Base-by-base conservation (phyloP, 2,797 vertebrate genomes). In the Sandelia bainsii region DNA sequence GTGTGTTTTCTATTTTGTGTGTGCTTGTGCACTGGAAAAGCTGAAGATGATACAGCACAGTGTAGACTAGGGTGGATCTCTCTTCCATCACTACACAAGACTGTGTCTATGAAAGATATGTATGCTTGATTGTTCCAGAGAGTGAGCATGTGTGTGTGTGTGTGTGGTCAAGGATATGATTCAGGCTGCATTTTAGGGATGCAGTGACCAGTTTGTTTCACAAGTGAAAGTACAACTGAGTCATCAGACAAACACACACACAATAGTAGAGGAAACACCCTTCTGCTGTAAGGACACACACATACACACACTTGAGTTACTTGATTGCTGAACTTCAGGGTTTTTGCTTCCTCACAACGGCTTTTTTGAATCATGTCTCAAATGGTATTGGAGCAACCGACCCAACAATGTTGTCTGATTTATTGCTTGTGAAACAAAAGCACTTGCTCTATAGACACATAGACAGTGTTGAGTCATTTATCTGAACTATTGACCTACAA, bases 151-250 rank as follows among this genome's bases (percentile, higher is more conserved):
- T 25, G 61, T 25, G 45, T 27, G 57, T 3, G 65, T 39, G 54
- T 48, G 65, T 73, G 69, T 64, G 75, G 62, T 77, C 16, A n/a
- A 77, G 79, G 83, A 89, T 69, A 61, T 88, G 89, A 93, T 84
- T 93, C 86, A 89, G 58, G 29, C 61, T 63, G 65, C 59, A 17
- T 73, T 65, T 67, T 72, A 52, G 66, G 57, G 23, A 61, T 62
- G 64, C 67, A 87, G 85, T 87, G 86, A 81, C 77, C 65, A 62
- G 73, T 71, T 77, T 81, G 69, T 82, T 91, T 87, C 67, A 77
- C 86, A 84, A 93, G 82, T 77, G 75, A 93, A 91, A 91, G 88
- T 87, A 69, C 72, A 81, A 77, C 61, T 93, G 93, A 93, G 86
- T 94, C 93, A 93, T 83, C 75, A 69, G 67, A 64, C 72, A 82